Base-by-base conservation (phyloP, 2,113 vertebrate genomes). In the Psophia crepitans region DNA sequence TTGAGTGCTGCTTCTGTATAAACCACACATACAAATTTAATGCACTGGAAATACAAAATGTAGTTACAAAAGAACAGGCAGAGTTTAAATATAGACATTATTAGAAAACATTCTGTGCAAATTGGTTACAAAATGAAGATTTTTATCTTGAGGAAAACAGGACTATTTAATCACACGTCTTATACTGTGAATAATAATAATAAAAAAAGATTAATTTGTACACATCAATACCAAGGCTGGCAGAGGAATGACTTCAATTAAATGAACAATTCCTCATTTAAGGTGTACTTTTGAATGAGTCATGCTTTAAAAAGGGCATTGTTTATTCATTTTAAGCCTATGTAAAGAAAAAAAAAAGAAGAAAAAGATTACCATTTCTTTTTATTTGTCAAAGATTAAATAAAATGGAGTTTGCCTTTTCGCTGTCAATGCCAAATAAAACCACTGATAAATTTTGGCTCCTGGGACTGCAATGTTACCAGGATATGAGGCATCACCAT, bases 111-210 rank as follows among this genome's bases (percentile, higher is more conserved):
- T 83, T 96, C 94, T 83, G 82, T 90, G 51, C 60, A 92, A 94
- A 91, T 14, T 94, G 89, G 44, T 61, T 89, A 93, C 95, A 96
- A 97, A 97, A 86, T 28, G 28, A 96, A 96, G 96, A 97, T 85
- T 80, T 93, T 93, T 97, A 92, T 96, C 83, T 89, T 43, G 3
- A 87, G 53, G 26, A 93, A 96, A 93, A 84, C 1, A 90, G 51
- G 43, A 44, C 13, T 65, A 71, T 41, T 91, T 90, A 43, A 90
- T 82, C 78, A 70, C 19, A 92, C 90, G 46, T 71, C 51, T 70
- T 70, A 60, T 70, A 93, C 14, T n/a, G 27, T 74, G 68, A 78
- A 83, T 58, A 58, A n/a, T n/a, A n/a, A n/a, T n/a, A n/a, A n/a
- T n/a, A 85, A 86, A 89, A 93, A 68, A 87, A 70, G 51, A 86